A percentile compares a stretch with the other conserved stretches of the same genome.
Evolutionary conservation across 2,113 vertebrate genomes (phyloP).

Genomic region (Oreotrochilus melanogaster): DNA sequence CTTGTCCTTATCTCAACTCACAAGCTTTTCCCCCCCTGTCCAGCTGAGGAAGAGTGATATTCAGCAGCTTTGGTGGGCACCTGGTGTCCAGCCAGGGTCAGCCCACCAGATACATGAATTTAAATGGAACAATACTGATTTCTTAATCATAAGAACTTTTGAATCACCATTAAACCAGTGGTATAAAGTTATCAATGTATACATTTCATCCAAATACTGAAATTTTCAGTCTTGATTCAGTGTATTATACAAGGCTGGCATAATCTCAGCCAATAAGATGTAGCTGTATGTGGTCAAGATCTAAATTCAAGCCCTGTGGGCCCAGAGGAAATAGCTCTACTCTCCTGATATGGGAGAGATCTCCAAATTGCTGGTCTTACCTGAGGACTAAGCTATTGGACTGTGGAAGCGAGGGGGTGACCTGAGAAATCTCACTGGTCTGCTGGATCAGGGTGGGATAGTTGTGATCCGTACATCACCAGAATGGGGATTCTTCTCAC

Average conservation of each 20-base stretch:
- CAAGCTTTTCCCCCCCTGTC: too few relatives aligned
- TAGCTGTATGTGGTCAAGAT: accelerated
- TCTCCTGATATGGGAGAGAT: neutral
- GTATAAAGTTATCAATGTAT: neutral
- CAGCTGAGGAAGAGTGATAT: too few relatives aligned
- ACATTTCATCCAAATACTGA: neutral
- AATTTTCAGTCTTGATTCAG: neutral
- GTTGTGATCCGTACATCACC: neutral
- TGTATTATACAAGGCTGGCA: neutral
- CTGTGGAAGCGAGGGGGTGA: neutral
- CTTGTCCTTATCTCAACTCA: too few relatives aligned
- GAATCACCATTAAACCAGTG: too few relatives aligned
- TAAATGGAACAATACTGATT: too few relatives aligned
- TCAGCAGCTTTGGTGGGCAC: too few relatives aligned
- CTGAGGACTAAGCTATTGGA: neutral
- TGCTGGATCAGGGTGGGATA: neutral
- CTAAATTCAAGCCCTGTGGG: neutral
- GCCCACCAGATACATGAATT: neutral
- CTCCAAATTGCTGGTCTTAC: neutral
- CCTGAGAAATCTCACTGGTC: neutral
- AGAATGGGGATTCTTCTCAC: neutral
- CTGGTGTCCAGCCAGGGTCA: too few relatives aligned
- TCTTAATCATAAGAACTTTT: too few relatives aligned
- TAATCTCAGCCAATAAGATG: neutral
- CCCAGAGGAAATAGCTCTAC: neutral